phyloP scores from a whole-genome alignment of 2,113 vertebrate genomes.

The Plecotus auritus region DNA sequence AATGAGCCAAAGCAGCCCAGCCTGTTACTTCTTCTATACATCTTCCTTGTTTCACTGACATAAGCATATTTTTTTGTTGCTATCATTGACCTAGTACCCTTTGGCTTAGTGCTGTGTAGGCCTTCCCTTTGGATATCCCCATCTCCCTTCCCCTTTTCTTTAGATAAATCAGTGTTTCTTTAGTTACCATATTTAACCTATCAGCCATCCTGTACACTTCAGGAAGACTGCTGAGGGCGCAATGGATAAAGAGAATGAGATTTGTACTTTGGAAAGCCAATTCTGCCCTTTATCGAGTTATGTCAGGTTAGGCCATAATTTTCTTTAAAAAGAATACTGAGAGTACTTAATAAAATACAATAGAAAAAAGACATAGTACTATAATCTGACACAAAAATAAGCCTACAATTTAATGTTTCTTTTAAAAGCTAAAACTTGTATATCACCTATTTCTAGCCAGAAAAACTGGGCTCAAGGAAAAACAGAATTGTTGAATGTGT shows the following conservation, averaged over 20 bases:
- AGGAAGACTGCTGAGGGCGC: neutral
- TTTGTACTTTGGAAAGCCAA: neutral
- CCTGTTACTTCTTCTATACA: too few species aligned
- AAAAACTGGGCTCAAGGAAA: neutral
- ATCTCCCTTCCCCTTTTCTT: too few species aligned
- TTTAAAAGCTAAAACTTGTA: neutral
- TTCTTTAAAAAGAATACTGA: neutral
- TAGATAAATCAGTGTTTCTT: too few species aligned
- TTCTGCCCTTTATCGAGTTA: neutral
- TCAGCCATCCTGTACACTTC: neutral
- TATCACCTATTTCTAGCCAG: neutral
- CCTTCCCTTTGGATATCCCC: too few species aligned
- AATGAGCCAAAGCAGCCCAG: too few species aligned
- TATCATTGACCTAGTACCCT: too few species aligned
- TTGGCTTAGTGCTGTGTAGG: too few species aligned
- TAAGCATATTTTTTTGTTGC: too few species aligned
- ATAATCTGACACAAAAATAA: neutral
- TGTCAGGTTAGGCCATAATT: neutral
- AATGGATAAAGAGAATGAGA: neutral
- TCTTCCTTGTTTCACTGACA: too few species aligned
- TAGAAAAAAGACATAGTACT: neutral
- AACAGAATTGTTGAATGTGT: neutral
- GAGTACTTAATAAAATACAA: neutral
- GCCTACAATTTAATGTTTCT: neutral
- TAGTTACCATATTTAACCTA: too few species aligned